A percentile compares a stretch with the other conserved stretches of the same genome.
Conservation (phyloP, 2,888 invertebrate species). For the Scelioninae gen. 2 region DNA sequence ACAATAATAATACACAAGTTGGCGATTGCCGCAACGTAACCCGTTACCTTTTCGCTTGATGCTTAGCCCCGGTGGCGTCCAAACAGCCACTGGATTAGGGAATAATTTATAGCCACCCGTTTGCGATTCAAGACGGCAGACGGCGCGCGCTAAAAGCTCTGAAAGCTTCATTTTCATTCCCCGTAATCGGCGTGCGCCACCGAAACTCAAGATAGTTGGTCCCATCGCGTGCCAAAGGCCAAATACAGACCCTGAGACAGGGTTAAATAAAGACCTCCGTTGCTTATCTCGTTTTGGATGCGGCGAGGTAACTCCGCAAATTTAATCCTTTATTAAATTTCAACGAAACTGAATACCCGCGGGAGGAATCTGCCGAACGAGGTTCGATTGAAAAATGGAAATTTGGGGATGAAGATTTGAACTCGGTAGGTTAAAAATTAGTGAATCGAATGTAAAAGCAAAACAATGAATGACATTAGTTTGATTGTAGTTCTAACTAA, state of each 20-base stretch:
- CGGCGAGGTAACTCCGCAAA: background rate
- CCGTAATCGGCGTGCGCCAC: conserved; percentile 28
- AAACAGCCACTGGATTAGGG: conserved; percentile 56
- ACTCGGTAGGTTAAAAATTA: too few species aligned
- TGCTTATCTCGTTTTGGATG: conserved; percentile 12
- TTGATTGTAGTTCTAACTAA: too few species aligned
- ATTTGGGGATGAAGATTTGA: too few species aligned
- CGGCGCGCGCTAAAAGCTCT: too few species aligned
- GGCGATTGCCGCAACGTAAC: conserved; percentile 47
- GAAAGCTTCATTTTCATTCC: conserved; percentile 45
- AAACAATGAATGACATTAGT: too few species aligned
- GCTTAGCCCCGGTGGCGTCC: conserved; percentile 37
- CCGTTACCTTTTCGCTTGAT: conserved; percentile 47
- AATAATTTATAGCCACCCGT: conserved; percentile 54
- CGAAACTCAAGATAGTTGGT: conserved; percentile 31
- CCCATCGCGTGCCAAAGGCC: conserved; percentile 29
- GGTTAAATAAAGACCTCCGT: conserved; percentile 31
- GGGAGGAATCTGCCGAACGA: too few species aligned
- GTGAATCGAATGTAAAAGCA: too few species aligned
- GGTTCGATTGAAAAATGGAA: too few species aligned
- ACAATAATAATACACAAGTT: conserved; percentile 51
- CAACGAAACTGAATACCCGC: conserved; percentile 5
- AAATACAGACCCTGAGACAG: conserved; percentile 39
- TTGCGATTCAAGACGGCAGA: conserved; percentile 48
- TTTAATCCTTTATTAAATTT: conserved; percentile 7